phyloP scores from a whole-genome alignment of 2,113 vertebrate genomes.

The Anser brachyrhynchus region DNA sequence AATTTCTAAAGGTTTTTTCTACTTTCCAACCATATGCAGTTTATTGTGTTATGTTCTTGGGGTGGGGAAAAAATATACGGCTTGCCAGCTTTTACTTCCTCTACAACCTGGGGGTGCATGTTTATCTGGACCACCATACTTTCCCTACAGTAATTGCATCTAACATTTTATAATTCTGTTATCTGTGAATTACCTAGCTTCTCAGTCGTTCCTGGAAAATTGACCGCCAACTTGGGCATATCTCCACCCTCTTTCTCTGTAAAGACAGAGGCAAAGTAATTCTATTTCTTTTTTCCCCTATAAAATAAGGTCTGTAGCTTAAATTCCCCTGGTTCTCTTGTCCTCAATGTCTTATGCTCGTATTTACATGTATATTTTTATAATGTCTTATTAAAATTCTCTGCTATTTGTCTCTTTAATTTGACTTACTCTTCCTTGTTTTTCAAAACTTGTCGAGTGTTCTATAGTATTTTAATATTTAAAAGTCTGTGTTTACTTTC shows the following conservation, averaged over 20 bases:
- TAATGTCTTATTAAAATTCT: neutral
- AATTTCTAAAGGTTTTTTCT: neutral
- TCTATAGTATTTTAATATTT: slow-evolving; percentile 15
- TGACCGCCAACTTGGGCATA: slow-evolving; percentile 78
- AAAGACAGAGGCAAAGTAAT: slow-evolving; percentile 79
- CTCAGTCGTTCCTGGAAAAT: slow-evolving; percentile 76
- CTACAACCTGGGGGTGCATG: slow-evolving; percentile 48
- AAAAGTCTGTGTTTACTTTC: slow-evolving; percentile 29
- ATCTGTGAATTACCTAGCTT: slow-evolving; percentile 75
- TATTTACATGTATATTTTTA: slow-evolving; percentile 19
- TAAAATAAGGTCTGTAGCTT: slow-evolving; percentile 67
- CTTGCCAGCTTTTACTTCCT: slow-evolving; percentile 47
- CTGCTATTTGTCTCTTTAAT: slow-evolving; percentile 14
- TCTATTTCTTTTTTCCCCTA: slow-evolving; percentile 61
- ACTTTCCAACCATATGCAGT: slow-evolving; percentile 35
- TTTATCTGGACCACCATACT: slow-evolving; percentile 61
- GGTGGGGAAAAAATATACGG: slow-evolving; percentile 15
- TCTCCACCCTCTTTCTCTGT: slow-evolving; percentile 81
- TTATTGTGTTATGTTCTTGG: slow-evolving; percentile 51
- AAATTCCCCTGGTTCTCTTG: slow-evolving; percentile 53
- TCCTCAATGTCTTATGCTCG: slow-evolving; percentile 45
- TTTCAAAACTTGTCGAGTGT: slow-evolving; percentile 1
- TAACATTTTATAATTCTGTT: slow-evolving; percentile 65
- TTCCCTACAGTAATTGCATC: slow-evolving; percentile 61
- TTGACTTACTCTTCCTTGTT: slow-evolving; percentile 22